A percentile compares a stretch with the other conserved stretches of the same genome.
Conservation (phyloP, 2,113 vertebrate species). For the Mesembrinibis cayennensis region DNA sequence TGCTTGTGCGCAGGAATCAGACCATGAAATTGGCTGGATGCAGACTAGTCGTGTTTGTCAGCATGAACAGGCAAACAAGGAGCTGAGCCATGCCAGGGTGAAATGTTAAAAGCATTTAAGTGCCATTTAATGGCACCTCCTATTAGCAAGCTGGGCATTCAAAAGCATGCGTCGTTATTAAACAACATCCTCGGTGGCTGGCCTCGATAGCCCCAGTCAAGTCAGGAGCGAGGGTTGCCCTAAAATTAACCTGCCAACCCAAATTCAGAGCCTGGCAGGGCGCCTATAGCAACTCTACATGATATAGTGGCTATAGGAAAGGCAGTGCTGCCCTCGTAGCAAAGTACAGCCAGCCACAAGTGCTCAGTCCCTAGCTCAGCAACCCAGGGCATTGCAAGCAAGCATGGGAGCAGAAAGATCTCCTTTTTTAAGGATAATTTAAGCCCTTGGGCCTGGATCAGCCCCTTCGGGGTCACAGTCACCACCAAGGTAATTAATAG, state of each 20-base stretch:
- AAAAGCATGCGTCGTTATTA: neutral
- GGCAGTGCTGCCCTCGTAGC: fast-evolving
- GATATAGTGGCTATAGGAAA: neutral
- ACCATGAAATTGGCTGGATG: slow-evolving; percentile 48
- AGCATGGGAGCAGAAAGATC: neutral
- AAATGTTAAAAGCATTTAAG: neutral
- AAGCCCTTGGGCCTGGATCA: neutral
- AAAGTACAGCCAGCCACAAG: neutral
- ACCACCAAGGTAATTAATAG: neutral
- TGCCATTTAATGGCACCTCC: neutral
- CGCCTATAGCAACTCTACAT: fast-evolving
- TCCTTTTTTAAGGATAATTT: neutral
- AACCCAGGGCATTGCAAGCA: neutral
- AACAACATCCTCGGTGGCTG: fast-evolving
- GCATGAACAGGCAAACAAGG: neutral
- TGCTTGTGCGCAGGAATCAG: slow-evolving; percentile 12
- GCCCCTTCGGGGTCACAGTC: too few relatives aligned
- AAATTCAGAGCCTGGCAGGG: neutral
- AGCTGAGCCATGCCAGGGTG: neutral
- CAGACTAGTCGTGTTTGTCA: neutral
- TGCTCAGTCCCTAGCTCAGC: neutral
- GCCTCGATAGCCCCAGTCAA: neutral
- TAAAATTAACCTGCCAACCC: neutral
- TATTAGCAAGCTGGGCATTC: neutral
- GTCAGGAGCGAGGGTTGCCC: neutral